Base-by-base conservation (phyloP, 2,888 invertebrate genomes). In the Nesidiocoris tenuis region DNA sequence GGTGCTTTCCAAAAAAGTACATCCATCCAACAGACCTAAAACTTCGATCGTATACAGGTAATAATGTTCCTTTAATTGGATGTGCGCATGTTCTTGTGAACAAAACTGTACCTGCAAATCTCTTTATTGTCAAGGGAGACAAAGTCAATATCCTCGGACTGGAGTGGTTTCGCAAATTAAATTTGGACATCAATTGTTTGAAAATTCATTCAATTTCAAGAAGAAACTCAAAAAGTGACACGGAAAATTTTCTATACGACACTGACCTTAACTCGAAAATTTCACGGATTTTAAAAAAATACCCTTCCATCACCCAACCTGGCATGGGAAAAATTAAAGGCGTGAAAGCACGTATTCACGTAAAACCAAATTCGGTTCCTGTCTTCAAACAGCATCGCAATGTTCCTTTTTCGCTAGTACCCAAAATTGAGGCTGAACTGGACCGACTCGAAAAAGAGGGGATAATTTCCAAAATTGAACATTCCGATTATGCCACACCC, bases 401-500 rank as follows among this genome's bases (percentile, higher is more conserved):
- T 54, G 54, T 54, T 12, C 54, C 54, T 12, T 54, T 12, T 12
- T 54, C 54, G 17, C n/a, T n/a, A n/a, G 17, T 61, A 7, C 61
- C 61, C n/a, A 61, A 61, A 61, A 61, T 61, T 17, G 61, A 12
- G 18, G 18, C 18, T 12, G 61, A 61, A 61, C 17, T 61, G 9
- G 17, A 61, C 18, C 61, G 61, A 7, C 17, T 61, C 12, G 61
- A 61, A n/a, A n/a, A 61, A 18, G 7, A 7, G 7, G 61, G 61
- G 9, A 61, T 18, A 12, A 61, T 61, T 61, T 9, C 7, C 9
- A 61, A 61, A 61, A 17, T 61, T 17, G n/a, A 12, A 7, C n/a
- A 18, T n/a, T 61, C 61, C 9, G 61, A 61, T n/a, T 65, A 19
- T 65, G 65, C 65, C 23, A 65, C 65, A 12, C 65, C 25, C 7